These are phyloP conservation scores for Drosophila tani DNA, from an alignment of 1,140 invertebrate genomes.

Conservation along the genomic window DNA sequence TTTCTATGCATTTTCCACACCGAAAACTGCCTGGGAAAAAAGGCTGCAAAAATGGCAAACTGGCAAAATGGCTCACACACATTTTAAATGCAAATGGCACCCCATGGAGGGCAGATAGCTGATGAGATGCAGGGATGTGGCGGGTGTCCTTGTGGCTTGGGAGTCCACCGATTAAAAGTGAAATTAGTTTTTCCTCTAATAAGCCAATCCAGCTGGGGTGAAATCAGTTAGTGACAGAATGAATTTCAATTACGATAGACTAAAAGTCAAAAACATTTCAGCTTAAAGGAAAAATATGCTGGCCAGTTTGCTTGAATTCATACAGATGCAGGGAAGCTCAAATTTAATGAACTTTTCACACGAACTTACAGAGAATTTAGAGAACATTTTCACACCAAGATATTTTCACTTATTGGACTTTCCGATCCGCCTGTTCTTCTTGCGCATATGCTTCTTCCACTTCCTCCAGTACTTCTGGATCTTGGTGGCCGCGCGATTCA, in stretches of 20 bases:
- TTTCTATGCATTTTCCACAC: conserved; percentile 63
- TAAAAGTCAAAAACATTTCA: conserved; percentile 1
- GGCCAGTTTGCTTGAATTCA: background rate
- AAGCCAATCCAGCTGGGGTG: conserved; percentile 50
- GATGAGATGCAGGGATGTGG: background rate
- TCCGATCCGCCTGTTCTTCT: conserved; percentile 15
- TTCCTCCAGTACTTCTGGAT: conserved; percentile 66
- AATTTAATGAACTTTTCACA: no score
- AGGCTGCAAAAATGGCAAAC: conserved; percentile 19
- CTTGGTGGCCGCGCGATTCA: conserved; percentile 60
- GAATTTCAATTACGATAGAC: conserved; percentile 21
- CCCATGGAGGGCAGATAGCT: conserved; percentile 27
- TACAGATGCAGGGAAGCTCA: background rate
- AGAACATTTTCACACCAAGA: background rate
- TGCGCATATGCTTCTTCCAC: conserved; percentile 48
- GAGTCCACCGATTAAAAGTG: conserved; percentile 61
- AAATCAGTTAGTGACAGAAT: conserved; percentile 52
- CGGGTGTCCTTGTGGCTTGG: conserved; percentile 45
- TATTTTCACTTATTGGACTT: background rate
- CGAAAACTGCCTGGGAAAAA: conserved; percentile 28
- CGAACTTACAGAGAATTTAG: background rate
- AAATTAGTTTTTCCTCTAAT: conserved; percentile 73
- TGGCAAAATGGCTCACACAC: conserved; percentile 18
- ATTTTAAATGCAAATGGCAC: conserved; percentile 79
- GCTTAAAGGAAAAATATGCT: background rate